These are phyloP conservation scores for Thripadectes ignobilis DNA, from an alignment of 2,797 vertebrate species.

Conservation along the genomic window DNA sequence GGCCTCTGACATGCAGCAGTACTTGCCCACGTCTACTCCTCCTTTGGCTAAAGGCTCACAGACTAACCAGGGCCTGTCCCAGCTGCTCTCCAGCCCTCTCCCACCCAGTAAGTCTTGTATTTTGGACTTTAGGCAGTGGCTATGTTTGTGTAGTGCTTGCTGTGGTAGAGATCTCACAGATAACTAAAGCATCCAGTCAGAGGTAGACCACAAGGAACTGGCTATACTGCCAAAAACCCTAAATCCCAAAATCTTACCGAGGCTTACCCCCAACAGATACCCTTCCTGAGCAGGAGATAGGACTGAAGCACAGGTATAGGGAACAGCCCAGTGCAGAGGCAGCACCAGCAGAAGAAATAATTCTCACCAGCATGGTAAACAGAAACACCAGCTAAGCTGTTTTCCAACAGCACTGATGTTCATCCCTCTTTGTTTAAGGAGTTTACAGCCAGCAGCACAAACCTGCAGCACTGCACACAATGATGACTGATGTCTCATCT, in stretches of 20 bases:
- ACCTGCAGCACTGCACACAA: background rate
- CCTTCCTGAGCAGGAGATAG: background rate
- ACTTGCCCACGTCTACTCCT: too few species aligned
- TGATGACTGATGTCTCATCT: background rate
- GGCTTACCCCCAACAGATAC: background rate
- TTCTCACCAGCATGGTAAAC: background rate
- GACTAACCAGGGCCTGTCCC: background rate
- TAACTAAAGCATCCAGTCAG: background rate
- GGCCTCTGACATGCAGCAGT: background rate
- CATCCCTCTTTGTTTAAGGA: background rate
- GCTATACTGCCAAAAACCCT: background rate
- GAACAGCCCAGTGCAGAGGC: too few species aligned
- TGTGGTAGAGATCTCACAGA: background rate
- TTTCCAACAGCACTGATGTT: background rate
- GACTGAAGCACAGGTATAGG: background rate
- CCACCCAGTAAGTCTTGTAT: background rate
- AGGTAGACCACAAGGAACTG: background rate
- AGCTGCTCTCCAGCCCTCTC: background rate
- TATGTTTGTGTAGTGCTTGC: accelerated
- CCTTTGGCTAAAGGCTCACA: background rate
- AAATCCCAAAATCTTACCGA: background rate
- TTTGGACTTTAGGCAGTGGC: background rate
- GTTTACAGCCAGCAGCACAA: background rate
- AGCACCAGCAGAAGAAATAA: background rate
- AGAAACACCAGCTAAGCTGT: background rate